Evolutionary conservation across 1,140 invertebrate species (phyloP), one percentile per base, ranked within the genome.

Genomic region (Steinernema khuongi): DNA sequence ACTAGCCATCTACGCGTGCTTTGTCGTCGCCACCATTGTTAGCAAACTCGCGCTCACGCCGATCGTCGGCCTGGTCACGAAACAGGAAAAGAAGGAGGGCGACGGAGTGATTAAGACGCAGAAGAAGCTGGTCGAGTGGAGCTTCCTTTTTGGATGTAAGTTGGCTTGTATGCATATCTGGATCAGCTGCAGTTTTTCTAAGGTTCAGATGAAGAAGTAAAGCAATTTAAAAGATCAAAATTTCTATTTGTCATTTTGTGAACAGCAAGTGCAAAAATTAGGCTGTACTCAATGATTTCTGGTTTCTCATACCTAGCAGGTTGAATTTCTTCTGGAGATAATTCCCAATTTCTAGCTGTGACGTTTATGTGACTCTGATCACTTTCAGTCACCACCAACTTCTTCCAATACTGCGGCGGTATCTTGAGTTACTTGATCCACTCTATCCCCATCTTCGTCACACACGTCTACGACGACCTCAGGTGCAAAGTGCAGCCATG

Each of bases 401-500:
- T 87, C 19, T 88, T 87, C 79, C 88, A 89, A 76, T 90, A 90
- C 79, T 81, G 89, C 36, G 90, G 89, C 14, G 87, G 88, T 74
- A 90, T 90, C 72, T 79, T 90, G 1, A 89, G 88, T 73, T 91
- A 90, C 79, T 79, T 90, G 0, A 86, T 89, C 4, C 77, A 90
- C 17, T 88, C 89, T 18, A 82, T 90, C 72, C 89, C 90, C 7
- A 88, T 90, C 72, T 90, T 90, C 82, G 71, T 85, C 73, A 89
- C 89, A 31, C 74, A 79, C 19, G 66, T 73, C 71, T 91, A 89
- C 85, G 87, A 89, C 77, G 72, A 86, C 73, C 71, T 88, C n/a
- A n/a, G n/a, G 11, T 78, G 85, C 22, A 78, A 87, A 2, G 74
- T 86, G 1, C 88, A 89, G 43, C 80, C n/a, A n/a, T n/a, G n/a